Conservation (phyloP, 2,113 vertebrate genomes). For the Piaya cayana region DNA sequence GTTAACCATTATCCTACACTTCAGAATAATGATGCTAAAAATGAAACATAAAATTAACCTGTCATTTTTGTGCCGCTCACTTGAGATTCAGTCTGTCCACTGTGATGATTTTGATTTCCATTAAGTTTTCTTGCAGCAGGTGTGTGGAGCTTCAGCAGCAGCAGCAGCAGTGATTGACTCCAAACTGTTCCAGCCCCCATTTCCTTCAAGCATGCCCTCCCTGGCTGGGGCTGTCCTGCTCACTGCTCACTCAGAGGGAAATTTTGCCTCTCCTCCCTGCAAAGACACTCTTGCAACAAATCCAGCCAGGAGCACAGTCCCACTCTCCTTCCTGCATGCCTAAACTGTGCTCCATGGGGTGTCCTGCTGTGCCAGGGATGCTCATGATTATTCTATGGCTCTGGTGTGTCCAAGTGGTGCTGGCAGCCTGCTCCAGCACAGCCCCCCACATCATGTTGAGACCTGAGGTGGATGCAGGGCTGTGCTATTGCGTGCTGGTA, state of each 20-base stretch:
- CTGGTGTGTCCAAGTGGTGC: neutral
- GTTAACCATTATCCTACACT: constrained; percentile 56
- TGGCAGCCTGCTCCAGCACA: neutral
- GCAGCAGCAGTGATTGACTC: neutral
- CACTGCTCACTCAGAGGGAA: neutral
- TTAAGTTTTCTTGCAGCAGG: neutral
- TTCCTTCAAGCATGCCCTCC: neutral
- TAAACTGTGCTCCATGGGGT: neutral
- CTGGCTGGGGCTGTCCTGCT: neutral
- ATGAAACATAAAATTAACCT: constrained; percentile 63
- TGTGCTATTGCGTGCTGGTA: rapidly evolving
- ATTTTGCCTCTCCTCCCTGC: neutral
- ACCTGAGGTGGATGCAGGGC: neutral
- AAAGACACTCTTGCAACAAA: neutral
- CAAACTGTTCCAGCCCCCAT: neutral
- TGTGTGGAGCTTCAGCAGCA: neutral
- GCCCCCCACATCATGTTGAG: rapidly evolving
- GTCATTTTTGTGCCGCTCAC: constrained; percentile 45
- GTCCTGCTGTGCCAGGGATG: neutral
- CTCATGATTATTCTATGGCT: too few species aligned
- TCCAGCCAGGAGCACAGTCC: neutral
- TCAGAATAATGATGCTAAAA: constrained; percentile 67
- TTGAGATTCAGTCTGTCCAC: constrained; percentile 19
- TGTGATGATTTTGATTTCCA: constrained; percentile 37
- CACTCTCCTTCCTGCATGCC: neutral